Base-by-base conservation (phyloP, 2,113 vertebrate genomes). In the Thymallus thymallus region DNA sequence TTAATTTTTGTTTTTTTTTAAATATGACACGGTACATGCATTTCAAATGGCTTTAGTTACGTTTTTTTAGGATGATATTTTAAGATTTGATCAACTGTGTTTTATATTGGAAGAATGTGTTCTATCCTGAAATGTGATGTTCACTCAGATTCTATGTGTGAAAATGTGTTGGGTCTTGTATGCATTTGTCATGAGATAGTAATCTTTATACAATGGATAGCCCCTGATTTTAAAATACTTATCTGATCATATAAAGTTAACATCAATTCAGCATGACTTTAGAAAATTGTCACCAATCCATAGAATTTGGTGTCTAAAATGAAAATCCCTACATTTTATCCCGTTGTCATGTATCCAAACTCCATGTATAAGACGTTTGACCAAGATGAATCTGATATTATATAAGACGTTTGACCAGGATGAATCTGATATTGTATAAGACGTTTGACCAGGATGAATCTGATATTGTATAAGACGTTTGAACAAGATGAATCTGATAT, bases 1-100 rank as follows among this genome's bases (percentile, higher is more conserved):
- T 64, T 73, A 80, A 79, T 89, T 85, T 86, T 78, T 73, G 78
- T 56, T 75, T 70, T 30, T 80, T 76, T 69, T 48, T 72, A 68
- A 26, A 68, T 85, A 78, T 87, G 56, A 65, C 32, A 46, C 71
- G 74, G 70, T 74, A 69, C 41, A 56, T 35, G 55, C 60, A 76
- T 74, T 56, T 1, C 30, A 61, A 10, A 63, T 77, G 48, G 62
- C 69, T 81, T 74, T 63, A 69, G 64, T 72, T 63, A 58, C 48
- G 45, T 66, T n/a, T 73, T 61, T 72, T 58, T 48, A n/a, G 46
- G 51, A 75, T 56, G 24, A 62, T 58, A 4, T 29, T 67, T n/a
- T 41, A 45, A 45, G n/a, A 55, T 63, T 41, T 45, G 20, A 66
- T 77, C 60, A 14, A 12, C 55, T 73, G 69, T 29, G 46, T 68